Evolutionary conservation across 2,797 vertebrate genomes (phyloP), one percentile per base, ranked within the genome.

Genomic region (Eulemur albifrons): DNA sequence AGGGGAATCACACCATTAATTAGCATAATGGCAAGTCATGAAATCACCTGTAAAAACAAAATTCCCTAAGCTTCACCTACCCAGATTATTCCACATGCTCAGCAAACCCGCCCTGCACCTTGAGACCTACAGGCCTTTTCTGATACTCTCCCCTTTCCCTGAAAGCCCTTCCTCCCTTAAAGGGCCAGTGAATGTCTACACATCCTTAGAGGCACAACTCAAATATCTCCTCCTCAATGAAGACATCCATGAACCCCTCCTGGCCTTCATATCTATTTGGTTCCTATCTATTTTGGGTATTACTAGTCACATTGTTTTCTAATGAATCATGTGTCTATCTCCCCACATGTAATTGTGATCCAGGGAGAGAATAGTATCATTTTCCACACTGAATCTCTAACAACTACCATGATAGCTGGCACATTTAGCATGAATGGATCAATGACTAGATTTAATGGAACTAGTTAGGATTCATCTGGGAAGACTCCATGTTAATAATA

Each of bases 391-490:
- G 32, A 25, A 61, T 84, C 17, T 80, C 7, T 69, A 81, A 21
- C 25, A 90, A 7, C 23, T 65, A 48, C 1, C 1, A 4, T 83
- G 50, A 1, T 1, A 79, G 11, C 27, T 54, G 38, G 30, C 21
- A 52, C 21, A 48, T 48, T 84, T 17, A 69, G 23, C 18, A 52
- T 69, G 32, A 81, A 18, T 88, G 23, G 88, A 77, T 70, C 20
- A 76, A 67, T 87, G 59, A 84, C 48, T 65, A 70, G 12, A 94
- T 89, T 92, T 81, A 94, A 50, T 95, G 43, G 43, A 96, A 63
- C 35, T 63, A 93, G 40, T 54, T 90, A 82, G 27, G 84, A 77
- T 61, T 84, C 12, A 52, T 40, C 27, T 63, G 50, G 25, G 40
- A 70, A 89, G 90, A 32, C 1, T 20, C 77, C 5, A 89, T 67